Evolutionary conservation across 92 coral and sea anemone genomes (phyloP), one percentile per base, ranked within the genome.

Genomic region (Diadumene lineata): DNA sequence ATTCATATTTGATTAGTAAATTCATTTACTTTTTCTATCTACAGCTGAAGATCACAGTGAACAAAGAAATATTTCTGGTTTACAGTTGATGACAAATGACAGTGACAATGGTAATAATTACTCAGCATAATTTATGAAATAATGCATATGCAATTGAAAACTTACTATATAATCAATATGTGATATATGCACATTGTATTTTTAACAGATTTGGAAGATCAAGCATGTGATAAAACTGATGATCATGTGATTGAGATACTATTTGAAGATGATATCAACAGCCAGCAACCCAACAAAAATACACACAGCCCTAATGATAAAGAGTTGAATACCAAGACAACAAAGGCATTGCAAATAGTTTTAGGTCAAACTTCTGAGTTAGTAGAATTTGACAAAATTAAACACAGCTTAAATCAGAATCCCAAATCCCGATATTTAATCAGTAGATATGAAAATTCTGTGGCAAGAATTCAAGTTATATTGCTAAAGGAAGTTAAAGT

Each of bases 341-440:
- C 74, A 24, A 69, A 69, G 23, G 74, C 74, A 48, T 1, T 69
- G n/a, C 31, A 24, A 69, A 31, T 33, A 15, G 60, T 69, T 15
- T 26, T 69, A 8, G 74, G 74, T 33, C 11, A 48, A 16, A 22
- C 60, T 26, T 11, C 32, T 48, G 74, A 69, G 1, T 18, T 69
- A 25, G 43, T 21, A 50, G 74, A 69, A 43, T 69, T 69, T 27
- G 74, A 69, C 24, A 69, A 48, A 69, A 1, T 69, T 27, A 48
- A 48, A 48, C 2, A 13, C 24, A 69, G 43, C 61, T 27, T 48
- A 6, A 6, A 1, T 23, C 31, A 26, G 9, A 69, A 69, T 43
- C 74, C 30, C 22, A 48, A 69, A 26, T 46, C 60, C 8, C 17
- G 43, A 23, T 69, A 69, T 68, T 43, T n/a, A 2, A 34, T n/a